Evolutionary conservation across 2,113 vertebrate genomes (phyloP).

Genomic region (Thermophis baileyi): DNA sequence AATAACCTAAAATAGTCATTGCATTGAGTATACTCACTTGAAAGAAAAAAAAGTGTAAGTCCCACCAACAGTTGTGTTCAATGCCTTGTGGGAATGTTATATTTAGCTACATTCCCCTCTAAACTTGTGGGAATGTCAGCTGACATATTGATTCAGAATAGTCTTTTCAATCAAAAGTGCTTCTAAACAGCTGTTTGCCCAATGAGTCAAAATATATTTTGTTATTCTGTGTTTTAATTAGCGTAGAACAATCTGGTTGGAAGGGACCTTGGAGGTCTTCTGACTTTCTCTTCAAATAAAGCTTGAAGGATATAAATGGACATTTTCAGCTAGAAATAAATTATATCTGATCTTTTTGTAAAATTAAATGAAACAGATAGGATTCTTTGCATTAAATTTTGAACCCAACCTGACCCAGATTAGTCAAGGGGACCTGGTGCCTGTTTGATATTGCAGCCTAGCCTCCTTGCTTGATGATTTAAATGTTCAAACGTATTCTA

Average conservation of each 20-base stretch:
- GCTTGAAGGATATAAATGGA: neutral
- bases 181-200: neutral
- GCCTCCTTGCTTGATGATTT: neutral
- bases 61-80: neutral
- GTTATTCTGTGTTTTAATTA: neutral
- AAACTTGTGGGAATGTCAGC: neutral
- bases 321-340: neutral
- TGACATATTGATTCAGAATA: neutral
- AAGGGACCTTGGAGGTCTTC: neutral
- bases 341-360: neutral
- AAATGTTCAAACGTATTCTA: neutral
- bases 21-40: neutral
- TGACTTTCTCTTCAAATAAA: neutral
- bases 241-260: no score
- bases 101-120: neutral
- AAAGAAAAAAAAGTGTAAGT: neutral
- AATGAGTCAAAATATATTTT: neutral
- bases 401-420: neutral
- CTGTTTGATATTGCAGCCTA: neutral
- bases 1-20: neutral
- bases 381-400: neutral
- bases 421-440: neutral
- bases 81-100: neutral
- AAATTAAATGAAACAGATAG: neutral
- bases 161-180: neutral